A percentile compares a stretch with the other conserved stretches of the same genome.
Conservation (phyloP, 2,888 invertebrate genomes). For the Geophilus truncorum region DNA sequence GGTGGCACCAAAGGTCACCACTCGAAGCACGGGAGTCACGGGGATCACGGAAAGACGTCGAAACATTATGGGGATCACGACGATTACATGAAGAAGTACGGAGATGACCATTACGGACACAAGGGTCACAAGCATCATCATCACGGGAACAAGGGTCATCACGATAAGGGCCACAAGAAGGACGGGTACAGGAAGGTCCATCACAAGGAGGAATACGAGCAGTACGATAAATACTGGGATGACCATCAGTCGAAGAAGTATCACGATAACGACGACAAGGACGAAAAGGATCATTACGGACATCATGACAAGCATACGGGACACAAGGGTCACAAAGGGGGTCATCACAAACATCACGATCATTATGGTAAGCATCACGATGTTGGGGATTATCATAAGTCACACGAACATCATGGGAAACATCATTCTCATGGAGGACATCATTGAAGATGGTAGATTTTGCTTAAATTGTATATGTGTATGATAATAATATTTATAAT, state of each 20-base stretch:
- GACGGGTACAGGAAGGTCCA: slow-evolving; percentile 59
- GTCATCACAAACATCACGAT: slow-evolving; percentile 31
- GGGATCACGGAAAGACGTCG: slow-evolving; percentile 52
- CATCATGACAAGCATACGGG: slow-evolving; percentile 37
- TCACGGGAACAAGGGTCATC: slow-evolving; percentile 60
- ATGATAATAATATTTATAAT: no score
- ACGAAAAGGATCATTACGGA: slow-evolving; percentile 30
- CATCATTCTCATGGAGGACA: slow-evolving; percentile 21
- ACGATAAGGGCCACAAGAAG: slow-evolving; percentile 72
- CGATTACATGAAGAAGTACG: slow-evolving; percentile 17
- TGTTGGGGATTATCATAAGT: not conserved
- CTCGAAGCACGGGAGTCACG: slow-evolving; percentile 57
- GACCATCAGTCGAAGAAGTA: slow-evolving; percentile 33
- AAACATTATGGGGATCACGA: slow-evolving; percentile 50
- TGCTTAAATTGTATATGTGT: no score
- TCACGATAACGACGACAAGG: slow-evolving; percentile 35
- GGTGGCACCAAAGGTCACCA: slow-evolving; percentile 53
- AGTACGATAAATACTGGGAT: slow-evolving; percentile 54
- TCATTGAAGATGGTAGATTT: not conserved
- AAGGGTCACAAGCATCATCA: slow-evolving; percentile 54
- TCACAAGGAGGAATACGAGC: slow-evolving; percentile 57
- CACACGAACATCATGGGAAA: not conserved
- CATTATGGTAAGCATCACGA: slow-evolving; percentile 34
- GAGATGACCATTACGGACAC: slow-evolving; percentile 52
- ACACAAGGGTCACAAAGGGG: slow-evolving; percentile 30